Evolutionary conservation across 2,797 vertebrate genomes (phyloP).

Genomic region (Sebastiscus albofasciatus): DNA sequence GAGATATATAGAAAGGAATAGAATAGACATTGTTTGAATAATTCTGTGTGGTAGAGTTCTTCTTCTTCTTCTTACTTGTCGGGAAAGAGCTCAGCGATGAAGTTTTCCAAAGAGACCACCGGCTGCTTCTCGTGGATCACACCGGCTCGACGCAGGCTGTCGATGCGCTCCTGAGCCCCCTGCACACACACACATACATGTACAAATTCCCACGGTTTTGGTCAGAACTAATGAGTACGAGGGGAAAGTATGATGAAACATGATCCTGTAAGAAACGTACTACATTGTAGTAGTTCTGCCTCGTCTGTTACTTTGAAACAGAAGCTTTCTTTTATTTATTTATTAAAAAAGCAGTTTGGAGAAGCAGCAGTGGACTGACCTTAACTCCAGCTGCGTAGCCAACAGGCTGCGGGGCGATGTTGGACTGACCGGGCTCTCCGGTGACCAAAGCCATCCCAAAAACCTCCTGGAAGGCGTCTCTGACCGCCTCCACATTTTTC

Average conservation of each 20-base stretch:
- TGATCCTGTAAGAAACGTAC: too few relatives aligned
- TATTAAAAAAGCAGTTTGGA: neutral
- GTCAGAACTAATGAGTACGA: neutral
- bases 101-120: slow-evolving; percentile 93
- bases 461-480: slow-evolving; percentile 96
- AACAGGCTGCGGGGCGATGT: slow-evolving; percentile 96
- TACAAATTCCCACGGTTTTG: neutral
- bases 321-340: neutral
- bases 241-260: neutral
- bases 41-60: neutral
- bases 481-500: slow-evolving; percentile 89
- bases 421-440: slow-evolving; percentile 92
- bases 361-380: slow-evolving; percentile 73
- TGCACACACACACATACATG: slow-evolving; percentile 43
- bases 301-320: neutral
- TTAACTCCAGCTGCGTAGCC: slow-evolving; percentile 96
- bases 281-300: too few relatives aligned
- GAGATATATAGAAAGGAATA: too few relatives aligned
- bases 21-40: too few relatives aligned
- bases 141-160: slow-evolving; percentile 89
- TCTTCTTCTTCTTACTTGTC: slow-evolving; percentile 87
- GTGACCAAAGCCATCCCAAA: slow-evolving; percentile 95
- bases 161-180: slow-evolving; percentile 97
- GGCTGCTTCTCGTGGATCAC: slow-evolving; percentile 95
- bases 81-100: slow-evolving; percentile 95